phyloP scores from a whole-genome alignment of 1,140 invertebrate species.

The Brachionus plicatilis region DNA sequence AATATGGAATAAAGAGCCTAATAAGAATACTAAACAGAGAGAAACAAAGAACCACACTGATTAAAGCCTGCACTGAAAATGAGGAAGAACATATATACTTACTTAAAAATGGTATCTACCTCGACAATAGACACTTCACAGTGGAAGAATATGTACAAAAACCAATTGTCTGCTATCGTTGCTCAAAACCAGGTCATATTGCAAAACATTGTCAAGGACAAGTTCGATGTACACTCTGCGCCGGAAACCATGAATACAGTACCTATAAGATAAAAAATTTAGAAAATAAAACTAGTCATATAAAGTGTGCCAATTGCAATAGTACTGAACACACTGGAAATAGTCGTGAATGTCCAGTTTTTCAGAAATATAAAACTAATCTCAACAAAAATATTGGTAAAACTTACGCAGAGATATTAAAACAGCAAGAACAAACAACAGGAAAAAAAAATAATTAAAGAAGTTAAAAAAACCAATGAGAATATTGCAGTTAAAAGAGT shows the following conservation, averaged over 20 bases:
- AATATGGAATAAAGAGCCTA: background rate
- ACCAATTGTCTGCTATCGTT: background rate
- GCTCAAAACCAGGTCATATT: background rate
- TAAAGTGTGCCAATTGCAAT: background rate
- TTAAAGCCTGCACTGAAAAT: background rate
- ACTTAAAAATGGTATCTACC: background rate
- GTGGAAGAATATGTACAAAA: constrained; percentile 1
- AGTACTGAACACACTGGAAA: background rate
- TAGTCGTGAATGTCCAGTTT: background rate
- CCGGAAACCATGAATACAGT: background rate
- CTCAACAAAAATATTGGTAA: background rate
- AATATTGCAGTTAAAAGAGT: background rate
- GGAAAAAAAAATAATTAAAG: background rate
- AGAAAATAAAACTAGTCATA: background rate
- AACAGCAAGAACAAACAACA: background rate
- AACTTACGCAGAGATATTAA: background rate
- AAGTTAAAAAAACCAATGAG: background rate
- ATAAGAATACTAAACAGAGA: background rate
- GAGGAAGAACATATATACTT: constrained; percentile 7
- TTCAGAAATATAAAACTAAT: background rate
- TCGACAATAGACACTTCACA: background rate
- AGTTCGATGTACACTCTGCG: background rate
- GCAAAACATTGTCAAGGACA: background rate
- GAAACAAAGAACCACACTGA: background rate
- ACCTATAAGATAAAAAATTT: background rate